Base-by-base conservation (phyloP, 2,113 vertebrate species). In the Oncorhynchus keta region DNA sequence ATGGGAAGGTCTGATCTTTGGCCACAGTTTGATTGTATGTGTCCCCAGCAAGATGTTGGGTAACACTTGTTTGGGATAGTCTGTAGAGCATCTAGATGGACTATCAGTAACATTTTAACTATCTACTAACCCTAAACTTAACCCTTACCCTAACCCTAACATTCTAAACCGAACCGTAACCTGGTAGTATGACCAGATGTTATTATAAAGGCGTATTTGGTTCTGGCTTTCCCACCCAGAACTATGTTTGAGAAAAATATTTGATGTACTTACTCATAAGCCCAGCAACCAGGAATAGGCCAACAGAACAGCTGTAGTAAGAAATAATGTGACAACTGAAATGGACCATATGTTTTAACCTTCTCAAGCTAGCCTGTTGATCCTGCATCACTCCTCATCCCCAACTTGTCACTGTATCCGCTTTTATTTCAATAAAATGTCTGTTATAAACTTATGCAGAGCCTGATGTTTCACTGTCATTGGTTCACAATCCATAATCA, bases 341-440 rank as follows among this genome's bases (percentile, higher is more conserved):
- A 76, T n/a, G 4, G 4, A 55, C 16, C 0, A 4, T 55, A 18
- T 55, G 18, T 55, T 55, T 18, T 2, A 0, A 3, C 12, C 76
- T 79, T 74, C 48, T 24, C 22, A 77, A 51, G 30, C 80, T 68
- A 32, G 30, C 30, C 76, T 84, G 81, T 86, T 22, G 20, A 79
- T 78, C 35, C 82, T 76, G 76, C 45, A 76, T 84, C 74, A 83
- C 75, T 79, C 80, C 75, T 80, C 72, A 51, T 80, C 61, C 24
- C 24, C 61, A 64, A 74, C 12, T 20, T 83, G 76, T 82, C 79
- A 81, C 68, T 74, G 75, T 85, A n/a, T 68, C 32, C 8, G 13
- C 28, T 68, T 3, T 45, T 66, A 80, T 79, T 77, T 86, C 83
- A 91, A 87, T 89, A 89, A 88, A 91, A 45, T 39, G 32, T 39